phyloP scores from a whole-genome alignment of 2,797 vertebrate species.

The Antrozous pallidus region DNA sequence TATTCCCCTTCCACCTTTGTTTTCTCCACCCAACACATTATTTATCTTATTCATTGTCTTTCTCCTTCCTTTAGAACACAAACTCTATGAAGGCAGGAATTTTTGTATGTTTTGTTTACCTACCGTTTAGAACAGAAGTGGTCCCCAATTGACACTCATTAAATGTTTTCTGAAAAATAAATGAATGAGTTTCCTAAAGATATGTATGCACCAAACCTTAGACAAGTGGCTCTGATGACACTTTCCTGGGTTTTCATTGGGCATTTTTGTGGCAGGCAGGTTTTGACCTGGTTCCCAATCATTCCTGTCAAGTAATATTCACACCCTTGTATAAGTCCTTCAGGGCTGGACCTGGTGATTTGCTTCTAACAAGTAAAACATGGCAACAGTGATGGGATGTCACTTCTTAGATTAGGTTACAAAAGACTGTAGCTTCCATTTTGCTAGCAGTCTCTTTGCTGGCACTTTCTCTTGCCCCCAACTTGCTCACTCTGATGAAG shows the following conservation, averaged over 20 bases:
- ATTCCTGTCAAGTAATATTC: neutral
- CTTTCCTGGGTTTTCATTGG: neutral
- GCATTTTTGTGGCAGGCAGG: neutral
- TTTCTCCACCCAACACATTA: neutral
- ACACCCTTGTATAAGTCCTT: neutral
- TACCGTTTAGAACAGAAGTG: neutral
- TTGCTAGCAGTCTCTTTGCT: neutral
- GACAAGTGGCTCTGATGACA: neutral
- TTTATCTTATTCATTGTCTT: neutral
- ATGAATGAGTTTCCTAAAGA: neutral
- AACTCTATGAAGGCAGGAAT: neutral
- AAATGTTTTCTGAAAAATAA: neutral
- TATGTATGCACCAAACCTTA: neutral
- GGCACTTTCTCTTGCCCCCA: neutral
- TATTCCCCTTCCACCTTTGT: neutral
- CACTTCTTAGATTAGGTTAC: neutral
- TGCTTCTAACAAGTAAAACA: neutral
- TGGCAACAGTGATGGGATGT: too few species aligned
- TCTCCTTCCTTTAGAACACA: neutral
- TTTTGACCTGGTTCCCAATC: neutral
- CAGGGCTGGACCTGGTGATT: neutral
- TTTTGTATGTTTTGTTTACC: neutral
- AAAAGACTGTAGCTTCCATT: neutral
- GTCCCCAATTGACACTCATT: neutral
- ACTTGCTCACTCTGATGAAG: neutral